These are phyloP conservation scores for Nothoprocta pentlandii DNA, from an alignment of 2,113 vertebrate species.

Conservation along the genomic window DNA sequence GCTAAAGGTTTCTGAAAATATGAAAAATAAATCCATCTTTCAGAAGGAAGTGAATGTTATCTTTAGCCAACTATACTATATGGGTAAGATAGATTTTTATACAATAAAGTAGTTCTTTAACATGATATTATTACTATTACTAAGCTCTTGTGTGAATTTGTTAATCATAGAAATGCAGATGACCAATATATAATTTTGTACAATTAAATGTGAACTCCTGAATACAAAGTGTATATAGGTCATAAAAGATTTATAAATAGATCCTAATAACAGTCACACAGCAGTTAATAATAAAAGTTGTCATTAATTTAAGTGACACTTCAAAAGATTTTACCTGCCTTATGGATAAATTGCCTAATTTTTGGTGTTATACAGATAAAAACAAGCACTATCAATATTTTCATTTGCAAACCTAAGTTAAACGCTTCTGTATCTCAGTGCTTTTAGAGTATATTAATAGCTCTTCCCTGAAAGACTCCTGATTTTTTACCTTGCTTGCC, in stretches of 20 bases:
- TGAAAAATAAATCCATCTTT: neutral
- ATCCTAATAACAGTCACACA: neutral
- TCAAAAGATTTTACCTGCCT: neutral
- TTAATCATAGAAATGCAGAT: neutral
- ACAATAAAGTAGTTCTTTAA: neutral
- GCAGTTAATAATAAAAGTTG: neutral
- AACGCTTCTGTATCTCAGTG: neutral
- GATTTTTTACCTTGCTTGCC: fast-evolving
- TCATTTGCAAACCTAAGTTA: neutral
- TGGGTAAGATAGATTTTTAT: neutral
- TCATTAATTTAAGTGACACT: neutral
- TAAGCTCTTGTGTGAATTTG: neutral
- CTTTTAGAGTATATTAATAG: neutral
- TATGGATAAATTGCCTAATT: neutral
- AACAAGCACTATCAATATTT: neutral
- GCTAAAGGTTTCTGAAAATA: neutral
- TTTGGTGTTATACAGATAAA: neutral
- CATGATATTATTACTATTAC: neutral
- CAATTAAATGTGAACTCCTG: neutral
- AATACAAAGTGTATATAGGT: neutral
- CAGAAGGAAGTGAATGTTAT: neutral
- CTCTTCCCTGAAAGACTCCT: neutral
- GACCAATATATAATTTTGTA: neutral
- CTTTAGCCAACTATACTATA: neutral
- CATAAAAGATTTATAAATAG: neutral